Percentiles rank a stretch among this genome's conserved stretches.
phyloP scores from a whole-genome alignment of 1,140 invertebrate species.

The Drosophila repletoides region DNA sequence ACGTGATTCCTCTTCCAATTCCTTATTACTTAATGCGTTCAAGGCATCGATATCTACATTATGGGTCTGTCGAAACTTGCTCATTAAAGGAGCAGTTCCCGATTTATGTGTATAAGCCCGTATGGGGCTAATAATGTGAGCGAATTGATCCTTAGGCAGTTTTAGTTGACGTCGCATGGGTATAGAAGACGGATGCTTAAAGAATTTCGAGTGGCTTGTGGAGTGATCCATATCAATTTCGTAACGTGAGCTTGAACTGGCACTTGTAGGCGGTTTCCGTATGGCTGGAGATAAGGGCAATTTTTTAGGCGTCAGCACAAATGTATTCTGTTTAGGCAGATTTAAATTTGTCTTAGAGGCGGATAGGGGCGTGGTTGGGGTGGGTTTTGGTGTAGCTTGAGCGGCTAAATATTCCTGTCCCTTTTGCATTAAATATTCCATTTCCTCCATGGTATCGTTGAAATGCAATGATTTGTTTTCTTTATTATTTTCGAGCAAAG shows the following conservation, averaged over 20 bases:
- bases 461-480: slow-evolving; percentile 71
- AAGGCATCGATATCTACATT: slow-evolving; percentile 41
- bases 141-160: slow-evolving; percentile 54
- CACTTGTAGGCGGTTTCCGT: neutral
- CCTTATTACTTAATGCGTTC: slow-evolving; percentile 33
- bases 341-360: slow-evolving; percentile 1
- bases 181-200: slow-evolving; percentile 39
- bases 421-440: slow-evolving; percentile 81
- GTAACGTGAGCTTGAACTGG: slow-evolving; percentile 14
- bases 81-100: slow-evolving; percentile 66
- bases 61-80: slow-evolving; percentile 41
- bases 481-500: slow-evolving; percentile 40
- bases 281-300: neutral
- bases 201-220: slow-evolving; percentile 51
- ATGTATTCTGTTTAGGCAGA: slow-evolving; percentile 54
- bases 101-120: slow-evolving; percentile 82
- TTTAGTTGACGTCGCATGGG: slow-evolving; percentile 42
- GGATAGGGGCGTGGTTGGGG: neutral
- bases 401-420: slow-evolving; percentile 63
- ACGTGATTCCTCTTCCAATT: slow-evolving; percentile 62
- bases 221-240: slow-evolving; percentile 41
- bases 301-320: slow-evolving; percentile 44
- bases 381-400: slow-evolving; percentile 9
- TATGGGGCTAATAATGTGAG: slow-evolving; percentile 81
- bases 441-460: slow-evolving; percentile 82